Evolutionary conservation across 2,888 invertebrate genomes (phyloP).

Genomic region (Mechanitis mazaeus): DNA sequence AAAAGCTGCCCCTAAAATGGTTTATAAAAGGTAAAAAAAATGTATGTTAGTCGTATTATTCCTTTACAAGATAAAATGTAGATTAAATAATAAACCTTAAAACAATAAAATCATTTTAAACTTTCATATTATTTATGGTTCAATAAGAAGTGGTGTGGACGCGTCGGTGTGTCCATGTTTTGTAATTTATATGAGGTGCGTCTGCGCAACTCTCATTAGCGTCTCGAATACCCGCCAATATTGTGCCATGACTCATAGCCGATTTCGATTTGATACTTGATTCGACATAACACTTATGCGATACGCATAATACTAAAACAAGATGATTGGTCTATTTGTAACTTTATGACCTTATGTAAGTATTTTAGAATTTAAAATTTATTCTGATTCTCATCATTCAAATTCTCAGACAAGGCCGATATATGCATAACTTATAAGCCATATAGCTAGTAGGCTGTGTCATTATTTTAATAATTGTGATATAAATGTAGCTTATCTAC

Average conservation of each 20-base stretch:
- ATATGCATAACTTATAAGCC: too few species aligned
- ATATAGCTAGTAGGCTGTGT: neutral
- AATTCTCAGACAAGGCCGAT: neutral
- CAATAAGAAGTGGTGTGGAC: too few species aligned
- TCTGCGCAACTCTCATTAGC: conserved; percentile 54
- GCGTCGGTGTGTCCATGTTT: conserved; percentile 47
- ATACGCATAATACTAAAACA: conserved; percentile 27
- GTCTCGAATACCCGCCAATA: conserved; percentile 39
- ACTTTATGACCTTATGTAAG: conserved; percentile 19
- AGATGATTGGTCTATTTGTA: conserved; percentile 22
- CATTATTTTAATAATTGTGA: too few species aligned
- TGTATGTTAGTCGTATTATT: neutral
- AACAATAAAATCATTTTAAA: too few species aligned
- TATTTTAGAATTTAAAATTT: neutral
- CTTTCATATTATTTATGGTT: too few species aligned
- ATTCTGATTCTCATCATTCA: conserved; percentile 1
- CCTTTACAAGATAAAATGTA: neutral
- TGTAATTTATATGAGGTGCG: conserved; percentile 47
- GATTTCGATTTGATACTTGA: conserved; percentile 30
- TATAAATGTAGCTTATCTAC: too few species aligned
- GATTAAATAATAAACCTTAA: neutral
- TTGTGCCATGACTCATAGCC: conserved; percentile 40
- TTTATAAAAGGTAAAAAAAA: neutral
- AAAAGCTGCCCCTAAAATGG: neutral
- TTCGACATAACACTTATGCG: conserved; percentile 33